A percentile compares a stretch with the other conserved stretches of the same genome.
Conservation (phyloP, 2,888 invertebrate genomes). For the Notodonta ziczac region DNA sequence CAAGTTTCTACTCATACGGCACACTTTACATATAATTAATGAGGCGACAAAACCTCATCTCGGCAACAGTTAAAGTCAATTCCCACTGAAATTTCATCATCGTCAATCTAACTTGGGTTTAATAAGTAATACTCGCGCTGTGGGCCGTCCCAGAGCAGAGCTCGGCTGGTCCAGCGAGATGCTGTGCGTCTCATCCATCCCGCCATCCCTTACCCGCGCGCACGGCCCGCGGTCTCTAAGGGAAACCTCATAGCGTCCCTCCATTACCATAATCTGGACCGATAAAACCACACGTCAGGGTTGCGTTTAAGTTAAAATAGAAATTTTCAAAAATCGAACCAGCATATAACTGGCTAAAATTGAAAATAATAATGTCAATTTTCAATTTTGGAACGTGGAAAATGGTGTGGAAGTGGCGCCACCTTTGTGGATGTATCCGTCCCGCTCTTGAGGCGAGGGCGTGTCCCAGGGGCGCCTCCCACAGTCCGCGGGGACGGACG, state of each 20-base stretch:
- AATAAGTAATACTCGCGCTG: conserved; percentile 76
- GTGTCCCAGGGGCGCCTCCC: conserved; percentile 83
- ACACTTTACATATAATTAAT: conserved; percentile 66
- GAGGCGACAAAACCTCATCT: conserved; percentile 74
- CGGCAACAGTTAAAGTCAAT: conserved; percentile 77
- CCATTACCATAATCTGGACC: conserved; percentile 61
- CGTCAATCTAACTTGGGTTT: conserved; percentile 79
- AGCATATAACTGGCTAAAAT: conserved; percentile 20
- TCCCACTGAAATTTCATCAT: conserved; percentile 84
- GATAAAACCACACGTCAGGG: conserved; percentile 46
- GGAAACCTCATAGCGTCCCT: conserved; percentile 62
- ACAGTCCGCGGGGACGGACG: conserved; percentile 82
- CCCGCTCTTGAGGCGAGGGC: conserved; percentile 84
- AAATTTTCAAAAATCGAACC: conserved; percentile 32
- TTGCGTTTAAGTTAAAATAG: conserved; percentile 32
- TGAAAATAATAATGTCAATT: conserved; percentile 15
- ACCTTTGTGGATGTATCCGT: conserved; percentile 67
- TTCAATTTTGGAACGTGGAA: conserved; percentile 32
- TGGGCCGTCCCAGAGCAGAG: conserved; percentile 73
- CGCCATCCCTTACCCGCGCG: conserved; percentile 71
- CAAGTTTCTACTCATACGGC: conserved; percentile 31
- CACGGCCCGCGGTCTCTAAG: conserved; percentile 63
- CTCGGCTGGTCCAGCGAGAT: conserved; percentile 72
- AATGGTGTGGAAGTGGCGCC: conserved; percentile 68
- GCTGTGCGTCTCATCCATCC: conserved; percentile 68